Percentiles rank a stretch among this genome's conserved stretches.
These are phyloP conservation scores for Globia sparganii DNA, from an alignment of 2,888 invertebrate genomes.

Conservation along the genomic window DNA sequence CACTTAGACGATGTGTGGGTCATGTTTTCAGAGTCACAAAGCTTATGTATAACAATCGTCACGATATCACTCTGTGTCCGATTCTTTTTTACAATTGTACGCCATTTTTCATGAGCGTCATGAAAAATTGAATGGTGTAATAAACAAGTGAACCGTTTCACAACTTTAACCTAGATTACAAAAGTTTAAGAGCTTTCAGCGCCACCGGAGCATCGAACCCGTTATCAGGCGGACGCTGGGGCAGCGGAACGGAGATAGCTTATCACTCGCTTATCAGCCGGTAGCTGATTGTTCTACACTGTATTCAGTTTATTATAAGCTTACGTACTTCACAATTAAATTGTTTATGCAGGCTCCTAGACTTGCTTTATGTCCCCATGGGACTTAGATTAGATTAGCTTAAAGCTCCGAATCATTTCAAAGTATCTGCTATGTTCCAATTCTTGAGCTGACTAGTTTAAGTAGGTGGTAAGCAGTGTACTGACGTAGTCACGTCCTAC, in stretches of 20 bases:
- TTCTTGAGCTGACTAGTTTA: neutral
- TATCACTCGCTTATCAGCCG: conserved; percentile 73
- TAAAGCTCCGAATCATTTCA: neutral
- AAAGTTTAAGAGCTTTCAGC: conserved; percentile 61
- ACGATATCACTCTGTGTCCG: neutral
- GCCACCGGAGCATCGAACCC: conserved; percentile 71
- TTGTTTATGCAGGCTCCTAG: conserved; percentile 12
- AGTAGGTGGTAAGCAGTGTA: too few relatives aligned
- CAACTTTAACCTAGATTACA: conserved; percentile 31
- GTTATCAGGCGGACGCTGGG: conserved; percentile 79
- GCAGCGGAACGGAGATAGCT: conserved; percentile 80
- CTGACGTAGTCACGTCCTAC: neutral
- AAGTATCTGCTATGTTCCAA: neutral
- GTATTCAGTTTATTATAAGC: conserved; percentile 31
- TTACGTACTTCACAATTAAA: conserved; percentile 11
- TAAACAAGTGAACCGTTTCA: conserved; percentile 10
- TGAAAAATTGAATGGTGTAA: neutral
- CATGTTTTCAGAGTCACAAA: neutral
- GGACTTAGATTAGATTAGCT: too few relatives aligned
- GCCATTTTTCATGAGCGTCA: neutral
- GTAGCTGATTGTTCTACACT: conserved; percentile 54
- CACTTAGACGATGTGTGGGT: neutral
- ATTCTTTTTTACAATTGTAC: neutral
- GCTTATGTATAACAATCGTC: too few relatives aligned
- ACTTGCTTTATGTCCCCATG: neutral